Percentiles rank a stretch among this genome's conserved stretches.
These are phyloP conservation scores for Characodon lateralis DNA, from an alignment of 2,797 vertebrate species.

Conservation along the genomic window DNA sequence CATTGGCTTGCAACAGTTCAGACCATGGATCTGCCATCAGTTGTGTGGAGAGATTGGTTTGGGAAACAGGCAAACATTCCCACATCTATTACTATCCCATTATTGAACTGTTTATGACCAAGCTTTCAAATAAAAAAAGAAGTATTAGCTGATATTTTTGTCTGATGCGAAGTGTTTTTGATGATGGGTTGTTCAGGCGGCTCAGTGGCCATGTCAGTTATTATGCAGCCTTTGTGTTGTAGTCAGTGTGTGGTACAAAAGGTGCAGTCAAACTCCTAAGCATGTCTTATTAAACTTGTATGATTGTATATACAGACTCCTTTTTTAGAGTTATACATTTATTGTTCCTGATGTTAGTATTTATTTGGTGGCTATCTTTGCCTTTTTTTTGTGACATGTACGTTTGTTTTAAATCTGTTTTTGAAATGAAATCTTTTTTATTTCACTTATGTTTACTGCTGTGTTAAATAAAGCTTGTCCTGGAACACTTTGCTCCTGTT, in stretches of 20 bases:
- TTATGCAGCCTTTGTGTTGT: constrained; percentile 81
- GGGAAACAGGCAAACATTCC: constrained; percentile 59
- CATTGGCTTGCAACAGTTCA: constrained; percentile 80
- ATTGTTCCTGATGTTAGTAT: constrained; percentile 81
- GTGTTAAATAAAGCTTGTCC: constrained; percentile 82
- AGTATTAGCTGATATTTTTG: constrained; percentile 41
- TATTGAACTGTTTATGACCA: constrained; percentile 51
- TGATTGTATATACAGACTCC: constrained; percentile 80
- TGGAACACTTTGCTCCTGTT: constrained; percentile 34
- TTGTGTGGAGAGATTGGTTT: constrained; percentile 58
- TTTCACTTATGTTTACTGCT: constrained; percentile 54
- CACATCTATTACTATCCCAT: constrained; percentile 58
- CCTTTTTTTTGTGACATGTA: constrained; percentile 63
- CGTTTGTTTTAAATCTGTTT: constrained; percentile 77
- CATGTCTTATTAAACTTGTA: constrained; percentile 82
- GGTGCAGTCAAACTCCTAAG: constrained; percentile 79
- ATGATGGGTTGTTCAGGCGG: constrained; percentile 37
- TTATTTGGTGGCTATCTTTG: constrained; percentile 77
- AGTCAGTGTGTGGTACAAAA: constrained; percentile 76
- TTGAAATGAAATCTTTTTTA: constrained; percentile 53
- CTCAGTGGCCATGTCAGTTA: constrained; percentile 70
- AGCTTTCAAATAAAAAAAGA: constrained; percentile 27
- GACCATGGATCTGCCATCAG: constrained; percentile 56
- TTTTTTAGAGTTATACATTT: constrained; percentile 81
- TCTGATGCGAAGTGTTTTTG: constrained; percentile 45